Evolutionary conservation across 2,888 invertebrate genomes (phyloP).

Genomic region (Tachystola acroxantha): DNA sequence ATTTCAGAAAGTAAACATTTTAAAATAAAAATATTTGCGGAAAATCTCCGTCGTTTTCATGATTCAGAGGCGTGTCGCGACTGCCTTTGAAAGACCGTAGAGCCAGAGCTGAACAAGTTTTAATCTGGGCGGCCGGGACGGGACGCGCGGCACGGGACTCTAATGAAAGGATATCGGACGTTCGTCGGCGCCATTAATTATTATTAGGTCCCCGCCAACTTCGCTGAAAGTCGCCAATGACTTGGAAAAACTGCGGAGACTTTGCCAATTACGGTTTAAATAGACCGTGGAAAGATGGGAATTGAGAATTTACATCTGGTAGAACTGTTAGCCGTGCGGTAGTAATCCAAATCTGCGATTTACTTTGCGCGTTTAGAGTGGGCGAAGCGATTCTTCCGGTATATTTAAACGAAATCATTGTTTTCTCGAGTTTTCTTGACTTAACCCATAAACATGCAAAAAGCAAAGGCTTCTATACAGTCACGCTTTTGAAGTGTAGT

Average conservation of each 20-base stretch:
- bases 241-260: slow-evolving; percentile 62
- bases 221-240: slow-evolving; percentile 54
- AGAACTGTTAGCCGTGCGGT: slow-evolving; percentile 9
- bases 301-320: slow-evolving; percentile 35
- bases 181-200: slow-evolving; percentile 72
- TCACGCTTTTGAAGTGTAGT: too few species aligned
- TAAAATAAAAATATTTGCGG: too few species aligned
- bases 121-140: slow-evolving; percentile 63
- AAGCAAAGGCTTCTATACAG: too few species aligned
- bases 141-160: slow-evolving; percentile 45
- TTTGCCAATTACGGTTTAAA: slow-evolving; percentile 60
- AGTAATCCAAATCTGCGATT: background rate
- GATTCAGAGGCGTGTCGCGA: slow-evolving; percentile 2
- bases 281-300: slow-evolving; percentile 33
- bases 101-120: slow-evolving; percentile 60
- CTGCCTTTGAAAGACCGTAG: background rate
- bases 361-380: background rate
- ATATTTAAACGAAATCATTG: too few species aligned
- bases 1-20: too few species aligned
- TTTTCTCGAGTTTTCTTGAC: too few species aligned
- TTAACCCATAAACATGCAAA: too few species aligned
- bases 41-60: slow-evolving; percentile 16
- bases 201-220: slow-evolving; percentile 68
- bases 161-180: slow-evolving; percentile 77
- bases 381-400: too few species aligned